Base-by-base conservation (phyloP, 2,888 invertebrate genomes). In the Lepeophtheirus nordmannii region DNA sequence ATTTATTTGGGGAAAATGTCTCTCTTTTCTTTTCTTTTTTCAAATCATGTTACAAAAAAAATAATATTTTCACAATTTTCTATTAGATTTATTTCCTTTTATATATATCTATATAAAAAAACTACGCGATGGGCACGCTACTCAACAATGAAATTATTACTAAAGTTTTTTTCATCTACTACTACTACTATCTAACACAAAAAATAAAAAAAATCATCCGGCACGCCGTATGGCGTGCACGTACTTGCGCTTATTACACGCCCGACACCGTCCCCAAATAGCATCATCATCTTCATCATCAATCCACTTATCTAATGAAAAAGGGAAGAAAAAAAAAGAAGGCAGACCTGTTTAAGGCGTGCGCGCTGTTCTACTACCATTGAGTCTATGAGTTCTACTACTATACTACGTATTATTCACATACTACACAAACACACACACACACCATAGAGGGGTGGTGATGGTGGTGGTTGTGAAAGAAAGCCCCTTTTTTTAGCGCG, bases 351-450 rank as follows among this genome's bases (percentile, higher is more conserved):
- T 30, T 30, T 30, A 30, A 30, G 53, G 17, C 53, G 53, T 5
- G 53, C 53, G 53, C n/a, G 53, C 53, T 5, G 2, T 46, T n/a
- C 53, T 46, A 46, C 53, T 46, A 46, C 53, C 8, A 46, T 17
- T 46, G 17, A n/a, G n/a, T n/a, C n/a, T 41, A 41, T 10, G 14
- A 11, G 41, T 41, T 41, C 11, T 46, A 46, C n/a, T 46, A 46
- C n/a, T 46, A 46, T 46, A 46, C 53, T 46, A 46, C 53, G 53
- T 46, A 46, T 46, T 46, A 46, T 46, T 46, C 53, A 46, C 53
- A 46, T 14, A n/a, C 14, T 41, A 10, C 11, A 41, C 17, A 46
- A n/a, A n/a, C 53, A n/a, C 8, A 46, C 53, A 46, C 53, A 46
- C 53, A n/a, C 53, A 14, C 53, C 17, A n/a, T 46, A 46, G 14